Evolutionary conservation across 2,797 vertebrate genomes (phyloP).

Genomic region (Hirundo rustica): DNA sequence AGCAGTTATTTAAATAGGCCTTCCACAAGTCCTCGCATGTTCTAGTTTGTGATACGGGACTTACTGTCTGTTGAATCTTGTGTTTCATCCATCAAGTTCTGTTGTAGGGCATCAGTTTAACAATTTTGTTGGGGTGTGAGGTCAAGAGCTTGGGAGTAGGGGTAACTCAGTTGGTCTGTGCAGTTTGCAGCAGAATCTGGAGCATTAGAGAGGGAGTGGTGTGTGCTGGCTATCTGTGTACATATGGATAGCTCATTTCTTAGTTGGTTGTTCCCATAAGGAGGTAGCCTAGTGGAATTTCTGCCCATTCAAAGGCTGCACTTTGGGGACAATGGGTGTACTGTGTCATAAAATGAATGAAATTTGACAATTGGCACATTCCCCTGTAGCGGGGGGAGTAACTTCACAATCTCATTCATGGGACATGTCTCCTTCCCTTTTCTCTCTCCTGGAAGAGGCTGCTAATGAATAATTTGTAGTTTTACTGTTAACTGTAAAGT

Average conservation of each 20-base stretch:
- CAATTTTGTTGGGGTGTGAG: background rate
- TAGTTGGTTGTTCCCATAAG: background rate
- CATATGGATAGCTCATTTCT: background rate
- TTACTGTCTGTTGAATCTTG: background rate
- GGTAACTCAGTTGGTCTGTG: background rate
- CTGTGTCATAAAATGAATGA: background rate
- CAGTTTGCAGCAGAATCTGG: background rate
- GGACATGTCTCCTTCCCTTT: background rate
- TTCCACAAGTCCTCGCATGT: background rate
- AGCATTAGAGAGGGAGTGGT: background rate
- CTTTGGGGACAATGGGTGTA: background rate
- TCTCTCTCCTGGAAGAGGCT: background rate
- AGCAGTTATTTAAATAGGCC: background rate
- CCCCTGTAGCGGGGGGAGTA: background rate
- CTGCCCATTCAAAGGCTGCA: background rate
- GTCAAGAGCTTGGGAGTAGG: background rate
- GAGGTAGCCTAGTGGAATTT: background rate
- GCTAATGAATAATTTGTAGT: background rate
- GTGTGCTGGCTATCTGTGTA: fast-evolving
- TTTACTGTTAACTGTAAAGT: background rate
- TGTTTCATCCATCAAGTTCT: background rate
- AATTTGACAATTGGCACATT: background rate
- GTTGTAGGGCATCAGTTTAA: background rate
- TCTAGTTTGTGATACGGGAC: background rate
- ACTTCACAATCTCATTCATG: background rate